Percentiles rank a stretch among this genome's conserved stretches.
Evolutionary conservation across 2,113 vertebrate genomes (phyloP).

Genomic region (Saccopteryx leptura): DNA sequence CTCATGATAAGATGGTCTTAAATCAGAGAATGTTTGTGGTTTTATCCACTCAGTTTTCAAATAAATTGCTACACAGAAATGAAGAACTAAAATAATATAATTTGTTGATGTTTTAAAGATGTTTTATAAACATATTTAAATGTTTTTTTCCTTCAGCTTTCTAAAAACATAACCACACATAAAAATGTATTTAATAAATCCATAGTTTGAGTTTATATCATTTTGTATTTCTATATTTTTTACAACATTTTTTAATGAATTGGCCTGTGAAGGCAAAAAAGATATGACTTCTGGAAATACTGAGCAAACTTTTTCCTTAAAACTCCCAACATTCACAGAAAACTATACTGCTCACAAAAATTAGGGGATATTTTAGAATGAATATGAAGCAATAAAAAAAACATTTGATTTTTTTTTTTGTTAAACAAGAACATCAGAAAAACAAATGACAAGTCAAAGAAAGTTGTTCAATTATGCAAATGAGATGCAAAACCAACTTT

Average conservation of each 20-base stretch:
- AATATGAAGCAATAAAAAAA: too few relatives aligned
- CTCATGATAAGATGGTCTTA: not conserved
- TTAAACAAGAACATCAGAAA: too few relatives aligned
- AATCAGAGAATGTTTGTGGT: not conserved
- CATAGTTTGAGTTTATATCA: not conserved
- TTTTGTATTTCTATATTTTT: not conserved
- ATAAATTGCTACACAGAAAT: not conserved
- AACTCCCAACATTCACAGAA: not conserved
- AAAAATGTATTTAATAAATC: not conserved
- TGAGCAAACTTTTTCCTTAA: not conserved
- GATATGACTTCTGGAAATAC: not conserved
- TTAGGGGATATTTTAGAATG: too few relatives aligned
- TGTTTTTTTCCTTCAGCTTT: not conserved
- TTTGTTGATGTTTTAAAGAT: not conserved
- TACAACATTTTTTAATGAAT: slow-evolving; percentile 1
- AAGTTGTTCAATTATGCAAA: too few relatives aligned
- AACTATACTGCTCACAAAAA: not conserved
- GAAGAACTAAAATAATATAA: not conserved
- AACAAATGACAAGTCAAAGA: too few relatives aligned
- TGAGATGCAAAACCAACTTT: too few relatives aligned
- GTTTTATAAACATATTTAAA: slow-evolving; percentile 11
- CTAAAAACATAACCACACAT: not conserved
- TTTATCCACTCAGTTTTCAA: not conserved
- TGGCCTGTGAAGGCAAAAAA: not conserved
- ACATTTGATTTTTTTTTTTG: too few relatives aligned